A percentile compares a stretch with the other conserved stretches of the same genome.
These are phyloP conservation scores for Nephrotoma appendiculata DNA, from an alignment of 2,888 invertebrate genomes.

Conservation along the genomic window DNA sequence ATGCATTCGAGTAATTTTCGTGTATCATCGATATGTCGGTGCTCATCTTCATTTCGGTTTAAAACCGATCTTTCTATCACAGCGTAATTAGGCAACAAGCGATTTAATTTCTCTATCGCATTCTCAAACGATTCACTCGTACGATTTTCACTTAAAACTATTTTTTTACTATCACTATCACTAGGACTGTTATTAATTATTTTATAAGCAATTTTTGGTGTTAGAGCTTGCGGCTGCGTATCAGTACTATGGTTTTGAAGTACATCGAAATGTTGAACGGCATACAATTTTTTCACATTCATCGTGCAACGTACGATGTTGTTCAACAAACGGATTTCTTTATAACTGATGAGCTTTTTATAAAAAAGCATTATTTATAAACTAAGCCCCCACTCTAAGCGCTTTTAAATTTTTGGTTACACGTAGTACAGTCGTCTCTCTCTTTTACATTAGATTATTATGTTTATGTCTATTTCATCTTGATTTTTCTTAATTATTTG, in stretches of 20 bases:
- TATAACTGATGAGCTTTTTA: neutral
- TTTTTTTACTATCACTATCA: neutral
- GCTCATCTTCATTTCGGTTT: neutral
- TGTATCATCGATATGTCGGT: conserved; percentile 35
- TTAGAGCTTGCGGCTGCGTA: neutral
- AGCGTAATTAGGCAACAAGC: neutral
- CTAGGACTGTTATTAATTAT: neutral
- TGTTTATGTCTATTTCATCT: neutral
- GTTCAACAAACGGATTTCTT: neutral
- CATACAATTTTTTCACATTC: neutral
- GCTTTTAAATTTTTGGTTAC: neutral
- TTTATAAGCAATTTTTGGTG: neutral
- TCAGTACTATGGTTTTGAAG: neutral
- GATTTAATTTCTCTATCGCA: neutral
- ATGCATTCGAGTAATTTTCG: conserved; percentile 44
- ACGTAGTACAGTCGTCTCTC: neutral
- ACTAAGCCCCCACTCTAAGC: neutral
- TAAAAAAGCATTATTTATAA: neutral
- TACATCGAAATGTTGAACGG: neutral
- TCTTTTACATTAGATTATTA: neutral
- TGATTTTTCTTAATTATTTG: neutral
- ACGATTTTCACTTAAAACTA: neutral
- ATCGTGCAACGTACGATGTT: neutral
- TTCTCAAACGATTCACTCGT: neutral
- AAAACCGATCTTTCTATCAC: neutral